Evolutionary conservation across 2,797 vertebrate species (phyloP), one percentile per base, ranked within the genome.

Genomic region (Sandelia bainsii): DNA sequence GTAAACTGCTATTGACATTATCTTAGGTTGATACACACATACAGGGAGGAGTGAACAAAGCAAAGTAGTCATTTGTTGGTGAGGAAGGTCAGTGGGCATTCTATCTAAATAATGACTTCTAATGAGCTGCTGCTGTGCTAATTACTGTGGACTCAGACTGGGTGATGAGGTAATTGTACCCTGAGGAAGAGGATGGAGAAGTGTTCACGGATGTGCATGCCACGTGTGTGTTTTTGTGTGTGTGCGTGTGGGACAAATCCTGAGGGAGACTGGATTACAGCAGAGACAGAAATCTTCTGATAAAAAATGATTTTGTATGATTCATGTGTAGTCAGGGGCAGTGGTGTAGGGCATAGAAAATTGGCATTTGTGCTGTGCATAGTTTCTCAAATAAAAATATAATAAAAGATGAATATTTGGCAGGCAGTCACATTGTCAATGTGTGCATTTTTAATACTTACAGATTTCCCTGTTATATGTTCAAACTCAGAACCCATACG

Each of bases 71-170:
- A 46, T 50, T 45, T 57, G 48, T 8, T 54, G 23, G 59, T 20
- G 51, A 46, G 44, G 64, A 80, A 87, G 84, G 84, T 88, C 82
- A 83, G 49, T 83, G 44, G 79, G 82, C 78, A 72, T 69, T 72
- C 57, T 66, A 71, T 82, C 69, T 50, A 80, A 87, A 86, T 89
- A 83, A 89, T 77, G 64, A 82, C 83, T 82, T 85, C 64, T 82
- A 91, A 92, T 91, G 75, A 92, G 79, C 32, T 40, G 34, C 70
- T 54, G 66, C 76, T 62, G 50, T 80, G 79, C 81, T 88, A 85
- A 91, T 93, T 89, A 85, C 66, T 75, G 64, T 34, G 53, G 59
- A 65, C 73, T 75, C 45, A 61, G 72, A 58, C 75, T 72, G 64
- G 46, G 50, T 81, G 62, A 86, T 80, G 72, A 84, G 66, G 79